Base-by-base conservation (phyloP, 1,140 invertebrate species). In the Episyrphus balteatus region DNA sequence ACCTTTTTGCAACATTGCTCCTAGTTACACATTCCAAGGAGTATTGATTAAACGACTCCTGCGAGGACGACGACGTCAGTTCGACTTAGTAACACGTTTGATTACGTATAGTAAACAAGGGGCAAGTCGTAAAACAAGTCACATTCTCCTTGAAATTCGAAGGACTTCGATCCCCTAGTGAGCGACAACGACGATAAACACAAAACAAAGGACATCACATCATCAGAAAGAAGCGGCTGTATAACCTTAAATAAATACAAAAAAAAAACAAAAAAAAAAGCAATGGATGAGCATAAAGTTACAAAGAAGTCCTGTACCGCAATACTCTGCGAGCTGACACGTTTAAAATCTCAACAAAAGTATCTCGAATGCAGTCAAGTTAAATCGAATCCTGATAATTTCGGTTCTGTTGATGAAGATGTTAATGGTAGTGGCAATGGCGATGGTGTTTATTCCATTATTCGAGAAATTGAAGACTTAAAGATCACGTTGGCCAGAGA, bases 361-460 rank as follows among this genome's bases (percentile, higher is more conserved):
- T 66, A 66, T 53, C 56, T 66, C n/a, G 63, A 66, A 53, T 63
- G 58, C 52, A 56, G 58, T 58, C 62, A 61, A 51, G 48, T 61
- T 30, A 62, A 59, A 45, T 46, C 62, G 5, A 62, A 59, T 48
- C 47, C 52, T 14, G 56, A 43, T 41, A 52, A 62, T 52, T 62
- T 57, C 41, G 44, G 21, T 26, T 26, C 49, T 11, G 49, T 49
- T 21, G 42, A 49, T 38, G 38, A 53, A 30, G 49, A 44, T n/a
- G n/a, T n/a, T n/a, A n/a, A n/a, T n/a, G n/a, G n/a, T n/a, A n/a
- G n/a, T n/a, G n/a, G n/a, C n/a, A n/a, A n/a, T 34, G 10, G 47
- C 33, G 26, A 21, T 12, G 30, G 12, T 37, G 31, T n/a, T 15
- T 12, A 19, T 11, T 17, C 19, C n/a, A 37, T n/a, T 17, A 45